A percentile compares a stretch with the other conserved stretches of the same genome.
phyloP scores from a whole-genome alignment of 2,888 invertebrate genomes.

The Andrena fulva region DNA sequence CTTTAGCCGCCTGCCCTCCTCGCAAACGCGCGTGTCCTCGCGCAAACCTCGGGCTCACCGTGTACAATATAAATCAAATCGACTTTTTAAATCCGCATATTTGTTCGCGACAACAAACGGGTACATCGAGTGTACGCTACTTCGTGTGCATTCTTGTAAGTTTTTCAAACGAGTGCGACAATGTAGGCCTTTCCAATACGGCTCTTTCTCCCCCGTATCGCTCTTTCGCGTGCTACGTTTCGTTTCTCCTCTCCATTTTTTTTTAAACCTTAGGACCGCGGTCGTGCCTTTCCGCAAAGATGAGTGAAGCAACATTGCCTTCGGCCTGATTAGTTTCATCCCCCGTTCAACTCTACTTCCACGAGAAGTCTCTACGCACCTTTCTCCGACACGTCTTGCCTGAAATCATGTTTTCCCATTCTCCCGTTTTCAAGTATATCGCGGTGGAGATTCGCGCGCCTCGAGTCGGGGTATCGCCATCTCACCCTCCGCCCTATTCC shows the following conservation, averaged over 20 bases:
- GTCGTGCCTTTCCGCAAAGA: constrained; percentile 54
- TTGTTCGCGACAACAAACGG: constrained; percentile 78
- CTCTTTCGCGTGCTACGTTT: constrained; percentile 35
- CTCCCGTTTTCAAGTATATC: background rate
- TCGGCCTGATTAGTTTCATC: constrained; percentile 56
- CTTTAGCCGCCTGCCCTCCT: background rate
- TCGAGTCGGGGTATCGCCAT: constrained; percentile 21
- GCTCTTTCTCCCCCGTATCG: constrained; percentile 30
- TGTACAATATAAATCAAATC: constrained; percentile 78
- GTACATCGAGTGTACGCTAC: constrained; percentile 76
- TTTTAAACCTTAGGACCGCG: constrained; percentile 49
- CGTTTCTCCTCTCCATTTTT: constrained; percentile 18
- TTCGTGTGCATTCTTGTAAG: constrained; percentile 70
- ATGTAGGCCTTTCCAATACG: constrained; percentile 63
- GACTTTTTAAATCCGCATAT: constrained; percentile 71
- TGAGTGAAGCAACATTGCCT: constrained; percentile 52
- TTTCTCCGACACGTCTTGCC: constrained; percentile 13
- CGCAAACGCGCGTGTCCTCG: constrained; percentile 54
- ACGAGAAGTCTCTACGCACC: constrained; percentile 20
- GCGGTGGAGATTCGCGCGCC: constrained; percentile 22
- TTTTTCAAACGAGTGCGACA: constrained; percentile 71
- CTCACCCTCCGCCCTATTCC: constrained; percentile 11
- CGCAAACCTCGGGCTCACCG: constrained; percentile 74
- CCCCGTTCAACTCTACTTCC: constrained; percentile 44
- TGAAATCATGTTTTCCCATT: constrained; percentile 6